Percentiles rank a stretch among this genome's conserved stretches.
Evolutionary conservation across 2,888 invertebrate genomes (phyloP).

Genomic region (Acleris sparsana): DNA sequence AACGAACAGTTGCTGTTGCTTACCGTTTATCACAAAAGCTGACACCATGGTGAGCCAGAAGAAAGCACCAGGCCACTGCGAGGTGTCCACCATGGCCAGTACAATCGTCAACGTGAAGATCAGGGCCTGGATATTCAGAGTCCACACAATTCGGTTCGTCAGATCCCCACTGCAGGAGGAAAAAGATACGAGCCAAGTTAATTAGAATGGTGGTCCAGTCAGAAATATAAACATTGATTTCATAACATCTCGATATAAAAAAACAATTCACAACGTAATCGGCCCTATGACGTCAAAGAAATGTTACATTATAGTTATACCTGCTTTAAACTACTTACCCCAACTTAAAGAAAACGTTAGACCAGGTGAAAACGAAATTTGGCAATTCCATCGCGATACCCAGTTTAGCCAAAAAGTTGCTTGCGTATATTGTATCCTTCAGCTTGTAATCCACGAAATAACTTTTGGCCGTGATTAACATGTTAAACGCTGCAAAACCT

Average conservation of each 20-base stretch:
- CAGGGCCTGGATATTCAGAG: conserved; percentile 89
- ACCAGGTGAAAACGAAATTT: conserved; percentile 96
- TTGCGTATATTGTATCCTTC: conserved; percentile 83
- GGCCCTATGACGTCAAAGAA: too few species aligned
- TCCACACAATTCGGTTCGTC: conserved; percentile 94
- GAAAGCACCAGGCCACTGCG: conserved; percentile 89
- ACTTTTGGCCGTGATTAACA: conserved; percentile 98
- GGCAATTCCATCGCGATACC: conserved; percentile 97
- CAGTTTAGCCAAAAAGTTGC: conserved; percentile 92
- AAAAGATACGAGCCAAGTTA: conserved; percentile 24
- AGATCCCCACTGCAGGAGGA: conserved; percentile 88
- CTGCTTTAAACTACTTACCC: conserved; percentile 84
- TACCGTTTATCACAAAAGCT: conserved; percentile 93
- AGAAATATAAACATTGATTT: too few species aligned
- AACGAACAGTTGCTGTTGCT: conserved; percentile 45
- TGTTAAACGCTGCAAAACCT: conserved; percentile 98
- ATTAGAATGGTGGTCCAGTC: neutral
- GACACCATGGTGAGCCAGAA: conserved; percentile 94
- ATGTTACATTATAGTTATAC: too few species aligned
- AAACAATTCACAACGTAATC: too few species aligned
- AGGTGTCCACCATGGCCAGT: conserved; percentile 94
- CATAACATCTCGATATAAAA: too few species aligned
- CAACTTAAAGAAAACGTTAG: conserved; percentile 94
- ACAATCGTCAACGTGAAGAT: conserved; percentile 93
- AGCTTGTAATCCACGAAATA: conserved; percentile 97